Base-by-base conservation (phyloP, 2,113 vertebrate species). In the Emydocephalus ijimae region DNA sequence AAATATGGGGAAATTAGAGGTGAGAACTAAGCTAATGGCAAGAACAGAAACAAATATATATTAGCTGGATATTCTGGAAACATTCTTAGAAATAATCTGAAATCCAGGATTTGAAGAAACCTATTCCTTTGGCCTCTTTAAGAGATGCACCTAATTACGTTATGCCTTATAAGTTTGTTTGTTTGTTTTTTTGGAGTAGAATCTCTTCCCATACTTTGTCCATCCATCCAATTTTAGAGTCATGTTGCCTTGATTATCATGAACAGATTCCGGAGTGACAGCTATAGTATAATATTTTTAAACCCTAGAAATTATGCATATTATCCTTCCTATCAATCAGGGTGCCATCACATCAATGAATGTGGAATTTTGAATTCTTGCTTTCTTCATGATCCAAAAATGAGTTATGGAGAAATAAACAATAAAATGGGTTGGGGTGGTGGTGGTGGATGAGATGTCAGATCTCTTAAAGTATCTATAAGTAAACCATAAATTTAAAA, bases 221-320 rank as follows among this genome's bases (percentile, higher is more conserved):
- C 88, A 34, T 88, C 69, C 69, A 24, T 94, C 39, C 87, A 89
- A 0, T 8, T 24, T 90, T 91, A 93, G 90, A 61, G 29, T 9
- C 81, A 74, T 14, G 91, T 91, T 95, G 74, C 91, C 93, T 43
- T 90, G 74, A 85, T 92, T 95, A 94, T 91, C 64, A 93, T 87
- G 64, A 90, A 61, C 0, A 23, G 90, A 45, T 81, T 93, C 10
- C 4, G 89, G 18, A 87, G 43, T 20, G 55, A 95, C 81, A 91
- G 89, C 93, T 1, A 87, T 8, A 26, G 34, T 74, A 92, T 69
- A 48, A 39, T 69, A 87, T 94, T 39, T 61, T 93, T 93, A 90
- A 92, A 94, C 50, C 39, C 81, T 50, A 92, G 69, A 56, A 11
- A 94, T 94, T 74, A 94, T 81, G 93, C 56, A 92, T 0, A 89